Evolutionary conservation across 2,113 vertebrate species (phyloP).

Genomic region (Eolophus roseicapilla): DNA sequence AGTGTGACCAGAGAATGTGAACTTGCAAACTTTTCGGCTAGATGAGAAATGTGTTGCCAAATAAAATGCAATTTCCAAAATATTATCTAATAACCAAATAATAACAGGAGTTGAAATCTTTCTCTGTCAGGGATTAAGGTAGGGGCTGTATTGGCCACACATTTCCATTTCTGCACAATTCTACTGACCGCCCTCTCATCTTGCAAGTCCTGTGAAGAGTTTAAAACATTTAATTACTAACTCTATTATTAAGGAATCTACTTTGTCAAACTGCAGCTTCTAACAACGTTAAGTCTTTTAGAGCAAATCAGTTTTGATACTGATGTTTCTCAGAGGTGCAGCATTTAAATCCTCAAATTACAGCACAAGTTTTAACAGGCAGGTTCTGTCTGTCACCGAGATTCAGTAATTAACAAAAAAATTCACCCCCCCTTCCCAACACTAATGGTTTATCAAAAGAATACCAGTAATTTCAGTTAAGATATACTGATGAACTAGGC

Average conservation of each 20-base stretch:
- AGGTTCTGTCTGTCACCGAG: constrained; percentile 72
- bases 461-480: constrained; percentile 51
- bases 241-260: constrained; percentile 59
- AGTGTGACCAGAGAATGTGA: background rate
- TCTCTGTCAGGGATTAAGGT: background rate
- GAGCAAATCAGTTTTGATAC: constrained; percentile 74
- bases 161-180: background rate
- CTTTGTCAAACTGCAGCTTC: constrained; percentile 50
- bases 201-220: constrained; percentile 40
- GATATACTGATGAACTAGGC: constrained; percentile 20
- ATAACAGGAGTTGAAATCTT: background rate
- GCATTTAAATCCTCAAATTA: constrained; percentile 91
- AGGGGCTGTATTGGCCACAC: background rate
- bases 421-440: constrained; percentile 25
- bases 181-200: background rate
- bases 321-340: constrained; percentile 81
- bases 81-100: background rate
- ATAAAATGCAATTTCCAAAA: background rate
- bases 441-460: constrained; percentile 75
- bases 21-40: background rate
- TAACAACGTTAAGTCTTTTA: constrained; percentile 55
- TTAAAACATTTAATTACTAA: constrained; percentile 61
- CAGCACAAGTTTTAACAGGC: constrained; percentile 88
- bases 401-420: constrained; percentile 77
- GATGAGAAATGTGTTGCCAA: background rate